Evolutionary conservation across 1,140 invertebrate species (phyloP).

Genomic region (Charaxes varanes): DNA sequence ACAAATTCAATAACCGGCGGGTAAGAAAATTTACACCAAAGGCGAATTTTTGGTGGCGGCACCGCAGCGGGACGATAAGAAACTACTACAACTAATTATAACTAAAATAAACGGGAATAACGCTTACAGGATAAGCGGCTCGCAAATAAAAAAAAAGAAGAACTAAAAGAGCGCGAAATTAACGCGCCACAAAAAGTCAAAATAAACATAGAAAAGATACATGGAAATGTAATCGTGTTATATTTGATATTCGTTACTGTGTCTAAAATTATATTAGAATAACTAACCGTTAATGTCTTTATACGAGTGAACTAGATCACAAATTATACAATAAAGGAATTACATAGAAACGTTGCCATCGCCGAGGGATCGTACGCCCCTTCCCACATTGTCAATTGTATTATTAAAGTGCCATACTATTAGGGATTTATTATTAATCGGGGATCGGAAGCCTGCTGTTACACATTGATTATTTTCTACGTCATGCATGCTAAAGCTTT

Average conservation of each 20-base stretch:
- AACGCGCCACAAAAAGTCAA: slow-evolving; percentile 18
- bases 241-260: slow-evolving; percentile 58
- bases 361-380: too few species aligned
- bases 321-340: slow-evolving; percentile 62
- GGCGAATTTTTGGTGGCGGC: slow-evolving; percentile 62
- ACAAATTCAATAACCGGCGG: too few species aligned
- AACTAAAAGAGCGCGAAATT: too few species aligned
- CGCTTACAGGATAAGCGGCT: slow-evolving; percentile 55
- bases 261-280: slow-evolving; percentile 53
- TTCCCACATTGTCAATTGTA: too few species aligned
- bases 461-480: slow-evolving; percentile 28
- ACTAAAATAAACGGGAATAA: slow-evolving; percentile 62
- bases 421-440: slow-evolving; percentile 55
- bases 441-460: slow-evolving; percentile 46
- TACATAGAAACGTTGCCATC: slow-evolving; percentile 2
- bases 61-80: slow-evolving; percentile 29
- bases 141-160: slow-evolving; percentile 31
- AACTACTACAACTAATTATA: slow-evolving; percentile 53
- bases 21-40: too few species aligned
- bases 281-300: slow-evolving; percentile 73
- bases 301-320: slow-evolving; percentile 71
- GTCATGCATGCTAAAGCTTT: slow-evolving; percentile 47
- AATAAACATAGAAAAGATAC: slow-evolving; percentile 34
- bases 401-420: slow-evolving; percentile 73
- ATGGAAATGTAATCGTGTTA: slow-evolving; percentile 64